Evolutionary conservation across 1,140 invertebrate genomes (phyloP).

Genomic region (Drosophila varians): DNA sequence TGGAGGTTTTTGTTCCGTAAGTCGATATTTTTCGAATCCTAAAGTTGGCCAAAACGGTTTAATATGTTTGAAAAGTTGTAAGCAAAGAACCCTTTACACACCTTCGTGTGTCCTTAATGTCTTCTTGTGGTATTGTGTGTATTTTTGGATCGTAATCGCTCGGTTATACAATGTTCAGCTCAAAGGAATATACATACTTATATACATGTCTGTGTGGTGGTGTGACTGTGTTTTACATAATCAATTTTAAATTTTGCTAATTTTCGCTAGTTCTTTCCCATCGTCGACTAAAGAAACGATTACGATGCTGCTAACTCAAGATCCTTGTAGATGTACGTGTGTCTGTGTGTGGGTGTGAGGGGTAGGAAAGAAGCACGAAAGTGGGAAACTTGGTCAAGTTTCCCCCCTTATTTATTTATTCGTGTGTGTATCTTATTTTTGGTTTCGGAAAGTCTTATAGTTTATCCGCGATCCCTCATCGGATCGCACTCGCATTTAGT

Average conservation of each 20-base stretch:
- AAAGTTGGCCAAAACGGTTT: slow-evolving; percentile 56
- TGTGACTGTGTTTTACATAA: slow-evolving; percentile 33
- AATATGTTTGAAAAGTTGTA: slow-evolving; percentile 71
- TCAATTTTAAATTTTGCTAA: slow-evolving; percentile 81
- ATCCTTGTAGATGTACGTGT: slow-evolving; percentile 28
- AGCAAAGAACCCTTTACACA: slow-evolving; percentile 72
- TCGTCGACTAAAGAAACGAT: slow-evolving; percentile 60
- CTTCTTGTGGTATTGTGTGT: neutral
- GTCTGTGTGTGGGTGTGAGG: slow-evolving; percentile 28
- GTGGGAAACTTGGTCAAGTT: slow-evolving; percentile 51
- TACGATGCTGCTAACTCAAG: slow-evolving; percentile 65
- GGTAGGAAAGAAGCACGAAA: slow-evolving; percentile 68
- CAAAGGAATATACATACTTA: slow-evolving; percentile 59
- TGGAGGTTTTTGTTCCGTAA: slow-evolving; percentile 9
- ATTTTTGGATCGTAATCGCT: slow-evolving; percentile 42
- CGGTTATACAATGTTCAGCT: slow-evolving; percentile 50
- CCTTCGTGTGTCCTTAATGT: slow-evolving; percentile 32
- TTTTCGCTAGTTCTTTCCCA: slow-evolving; percentile 69
- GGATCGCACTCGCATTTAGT: slow-evolving; percentile 40
- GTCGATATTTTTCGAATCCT: slow-evolving; percentile 45
- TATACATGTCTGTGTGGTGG: slow-evolving; percentile 46
- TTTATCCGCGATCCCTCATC: slow-evolving; percentile 36
- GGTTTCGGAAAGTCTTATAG: slow-evolving; percentile 67
- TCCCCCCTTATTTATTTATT: slow-evolving; percentile 12
- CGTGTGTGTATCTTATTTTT: slow-evolving; percentile 20